A percentile compares a stretch with the other conserved stretches of the same genome.
Evolutionary conservation across 2,888 invertebrate species (phyloP).

Genomic region (Neria commutata): DNA sequence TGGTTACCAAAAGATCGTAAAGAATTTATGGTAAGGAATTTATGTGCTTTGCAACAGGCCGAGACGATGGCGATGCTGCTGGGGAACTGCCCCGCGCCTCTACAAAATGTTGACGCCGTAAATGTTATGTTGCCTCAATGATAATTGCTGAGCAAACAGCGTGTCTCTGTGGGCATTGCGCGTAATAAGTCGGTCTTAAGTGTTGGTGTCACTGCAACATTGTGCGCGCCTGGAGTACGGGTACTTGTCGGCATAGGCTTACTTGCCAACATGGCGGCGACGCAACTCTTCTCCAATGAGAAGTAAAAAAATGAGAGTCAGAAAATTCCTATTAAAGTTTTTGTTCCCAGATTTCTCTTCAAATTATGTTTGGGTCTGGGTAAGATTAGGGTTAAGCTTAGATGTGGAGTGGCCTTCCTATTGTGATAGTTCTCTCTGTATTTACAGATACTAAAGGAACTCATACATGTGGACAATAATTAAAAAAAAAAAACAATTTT

Average conservation of each 20-base stretch:
- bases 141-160: neutral
- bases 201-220: neutral
- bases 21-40: conserved; percentile 5
- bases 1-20: conserved; percentile 18
- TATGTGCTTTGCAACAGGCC: conserved; percentile 20
- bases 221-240: neutral
- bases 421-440: neutral
- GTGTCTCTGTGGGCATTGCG: neutral
- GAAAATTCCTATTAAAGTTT: too few relatives aligned
- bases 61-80: too few relatives aligned
- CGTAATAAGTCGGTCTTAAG: neutral
- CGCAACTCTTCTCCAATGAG: too few relatives aligned
- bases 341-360: too few relatives aligned
- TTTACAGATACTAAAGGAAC: neutral
- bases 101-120: neutral
- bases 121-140: neutral
- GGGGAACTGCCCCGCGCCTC: neutral
- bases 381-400: too few relatives aligned
- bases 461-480: too few relatives aligned
- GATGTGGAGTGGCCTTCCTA: neutral
- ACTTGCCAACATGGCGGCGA: too few relatives aligned
- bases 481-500: too few relatives aligned
- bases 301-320: neutral
- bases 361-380: too few relatives aligned
- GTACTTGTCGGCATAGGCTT: too few relatives aligned